Percentiles rank a stretch among this genome's conserved stretches.
These are phyloP conservation scores for Peromyscus melanophrys DNA, from an alignment of 2,797 vertebrate genomes.

Conservation along the genomic window DNA sequence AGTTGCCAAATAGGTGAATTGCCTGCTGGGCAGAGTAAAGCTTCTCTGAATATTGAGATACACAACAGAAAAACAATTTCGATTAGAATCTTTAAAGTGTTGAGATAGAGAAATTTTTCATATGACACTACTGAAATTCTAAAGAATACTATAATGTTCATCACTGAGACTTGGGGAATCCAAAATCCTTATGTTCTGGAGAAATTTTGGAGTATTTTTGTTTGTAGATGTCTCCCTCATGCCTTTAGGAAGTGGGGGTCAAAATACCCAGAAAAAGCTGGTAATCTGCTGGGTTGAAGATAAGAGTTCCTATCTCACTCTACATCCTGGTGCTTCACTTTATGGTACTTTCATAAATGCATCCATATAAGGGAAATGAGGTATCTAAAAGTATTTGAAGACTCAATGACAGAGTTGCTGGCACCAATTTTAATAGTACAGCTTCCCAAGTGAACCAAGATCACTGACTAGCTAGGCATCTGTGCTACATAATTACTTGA, in stretches of 20 bases:
- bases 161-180: not conserved
- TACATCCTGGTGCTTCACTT: not conserved
- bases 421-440: not conserved
- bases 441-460: not conserved
- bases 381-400: not conserved
- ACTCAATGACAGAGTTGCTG: not conserved
- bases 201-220: not conserved
- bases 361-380: accelerated
- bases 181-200: not conserved
- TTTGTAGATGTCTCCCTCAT: not conserved
- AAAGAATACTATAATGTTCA: not conserved
- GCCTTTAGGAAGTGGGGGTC: accelerated
- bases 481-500: not conserved
- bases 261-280: not conserved
- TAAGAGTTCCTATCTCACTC: not conserved
- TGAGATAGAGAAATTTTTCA: not conserved
- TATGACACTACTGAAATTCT: not conserved
- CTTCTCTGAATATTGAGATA: not conserved
- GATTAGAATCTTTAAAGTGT: not conserved
- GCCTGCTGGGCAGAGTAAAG: not conserved
- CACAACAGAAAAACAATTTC: not conserved
- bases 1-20: not conserved
- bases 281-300: not conserved
- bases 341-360: not conserved
- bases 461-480: not conserved